These are phyloP conservation scores for Pogoniulus pusillus DNA, from an alignment of 2,797 vertebrate species.

Conservation along the genomic window DNA sequence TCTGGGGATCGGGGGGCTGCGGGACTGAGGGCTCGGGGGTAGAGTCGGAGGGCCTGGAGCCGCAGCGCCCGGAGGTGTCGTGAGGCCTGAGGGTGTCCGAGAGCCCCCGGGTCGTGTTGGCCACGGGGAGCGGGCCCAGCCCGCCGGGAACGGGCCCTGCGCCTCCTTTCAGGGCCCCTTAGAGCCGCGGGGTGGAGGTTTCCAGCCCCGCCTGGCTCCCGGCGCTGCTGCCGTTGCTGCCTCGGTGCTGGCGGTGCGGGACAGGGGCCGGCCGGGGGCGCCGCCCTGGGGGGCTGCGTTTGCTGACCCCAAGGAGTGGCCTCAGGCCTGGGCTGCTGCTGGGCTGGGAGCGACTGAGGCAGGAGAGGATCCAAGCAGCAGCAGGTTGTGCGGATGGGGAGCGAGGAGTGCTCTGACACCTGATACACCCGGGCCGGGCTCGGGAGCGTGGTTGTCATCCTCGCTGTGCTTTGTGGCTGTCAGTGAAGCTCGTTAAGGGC, in stretches of 20 bases:
- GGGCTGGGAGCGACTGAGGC: rapidly evolving
- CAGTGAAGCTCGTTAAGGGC: rapidly evolving
- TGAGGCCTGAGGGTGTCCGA: not conserved
- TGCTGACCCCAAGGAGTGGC: rapidly evolving
- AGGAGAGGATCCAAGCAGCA: not conserved
- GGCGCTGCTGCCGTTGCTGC: too few species aligned
- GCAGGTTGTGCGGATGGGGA: rapidly evolving
- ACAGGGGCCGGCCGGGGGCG: not conserved
- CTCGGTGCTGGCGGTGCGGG: too few species aligned
- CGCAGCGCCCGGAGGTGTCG: not conserved
- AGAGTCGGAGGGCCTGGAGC: too few species aligned
- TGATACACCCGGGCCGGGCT: rapidly evolving
- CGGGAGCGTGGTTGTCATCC: rapidly evolving
- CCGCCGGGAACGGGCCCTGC: too few species aligned
- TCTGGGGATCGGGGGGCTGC: not conserved
- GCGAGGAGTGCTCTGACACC: not conserved
- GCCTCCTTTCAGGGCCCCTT: too few species aligned
- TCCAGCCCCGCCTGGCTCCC: not conserved
- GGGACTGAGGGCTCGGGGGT: not conserved
- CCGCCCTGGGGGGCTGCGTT: not conserved
- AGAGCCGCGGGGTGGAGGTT: not conserved
- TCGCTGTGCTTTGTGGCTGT: not conserved
- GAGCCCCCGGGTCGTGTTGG: not conserved
- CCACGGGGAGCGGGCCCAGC: too few species aligned
- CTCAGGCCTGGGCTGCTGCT: not conserved